phyloP scores from a whole-genome alignment of 2,113 vertebrate species.

The Laticauda laticaudata region DNA sequence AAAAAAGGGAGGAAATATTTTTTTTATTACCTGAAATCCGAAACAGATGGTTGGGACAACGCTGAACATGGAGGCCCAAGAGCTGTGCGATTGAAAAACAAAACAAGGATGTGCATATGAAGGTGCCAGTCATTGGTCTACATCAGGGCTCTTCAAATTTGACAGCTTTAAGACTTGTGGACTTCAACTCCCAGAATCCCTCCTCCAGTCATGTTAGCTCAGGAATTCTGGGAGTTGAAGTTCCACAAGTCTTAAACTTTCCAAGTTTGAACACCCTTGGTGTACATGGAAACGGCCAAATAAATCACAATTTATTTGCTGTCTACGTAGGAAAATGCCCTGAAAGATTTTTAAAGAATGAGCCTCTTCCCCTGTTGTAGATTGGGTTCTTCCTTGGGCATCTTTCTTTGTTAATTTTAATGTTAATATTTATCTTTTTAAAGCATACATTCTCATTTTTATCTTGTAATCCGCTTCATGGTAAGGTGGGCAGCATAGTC shows the following conservation, averaged over 20 bases:
- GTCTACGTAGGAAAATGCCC: neutral
- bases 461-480: neutral
- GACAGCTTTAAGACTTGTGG: too few relatives aligned
- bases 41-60: conserved; percentile 95
- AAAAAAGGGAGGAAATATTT: neutral
- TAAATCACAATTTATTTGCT: neutral
- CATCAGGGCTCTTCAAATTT: too few relatives aligned
- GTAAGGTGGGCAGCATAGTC: too few relatives aligned
- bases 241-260: too few relatives aligned
- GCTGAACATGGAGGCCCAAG: conserved; percentile 83
- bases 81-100: conserved; percentile 52
- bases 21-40: conserved; percentile 85
- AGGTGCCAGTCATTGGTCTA: too few relatives aligned
- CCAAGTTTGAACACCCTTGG: too few relatives aligned
- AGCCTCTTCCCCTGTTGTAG: neutral
- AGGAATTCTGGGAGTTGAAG: too few relatives aligned
- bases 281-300: neutral
- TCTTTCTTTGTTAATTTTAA: neutral
- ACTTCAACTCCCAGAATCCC: too few relatives aligned
- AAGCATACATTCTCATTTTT: neutral
- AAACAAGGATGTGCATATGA: neutral
- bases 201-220: too few relatives aligned
- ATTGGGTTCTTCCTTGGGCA: neutral
- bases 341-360: neutral
- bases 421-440: neutral